Evolutionary conservation across 37 sponge, comb jelly and placozoan genomes (phyloP), one percentile per base, ranked within the genome.

Genomic region (Chondrilla cf. caribensis): DNA sequence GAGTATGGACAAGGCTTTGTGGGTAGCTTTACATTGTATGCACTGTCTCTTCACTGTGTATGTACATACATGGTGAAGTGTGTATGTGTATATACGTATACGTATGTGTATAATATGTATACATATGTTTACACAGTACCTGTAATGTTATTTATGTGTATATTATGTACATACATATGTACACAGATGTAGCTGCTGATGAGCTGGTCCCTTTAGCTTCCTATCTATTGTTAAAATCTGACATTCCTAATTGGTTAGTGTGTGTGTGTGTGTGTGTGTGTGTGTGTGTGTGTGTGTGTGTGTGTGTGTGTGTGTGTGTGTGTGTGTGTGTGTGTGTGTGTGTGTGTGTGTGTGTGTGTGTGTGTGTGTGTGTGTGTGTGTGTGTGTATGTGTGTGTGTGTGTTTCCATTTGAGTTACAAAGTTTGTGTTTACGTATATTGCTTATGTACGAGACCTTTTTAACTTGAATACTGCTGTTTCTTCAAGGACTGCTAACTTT

Each of bases 121-220:
- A 11, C 58, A 25, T 60, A 38, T 77, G 33, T n/a, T 17, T 14
- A 1, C 70, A 22, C 59, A n/a, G n/a, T n/a, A n/a, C n/a, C n/a
- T n/a, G n/a, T n/a, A n/a, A n/a, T n/a, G 37, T 7, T 77, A n/a
- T 79, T 2, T 70, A 1, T 70, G 38, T 70, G 31, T 66, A 22
- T 66, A n/a, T 25, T 66, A 11, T 19, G 31, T 66, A 17, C 24
- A 5, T 36, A 9, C 31, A 33, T 72, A 2, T 76, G 51, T 76
- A 40, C 37, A 36, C 26, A 87, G 90, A 82, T 15, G 22, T 98
- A 77, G 90, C 92, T 32, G 95, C 97, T 60, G 99, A 98, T 80
- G 99, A 98, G 60, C 90, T 98, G 15, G 88, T 98, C 17, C 96
- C 99, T n/a, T 55, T 98, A 3, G 90, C 95, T 4, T 86, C 91